phyloP scores from a whole-genome alignment of 1,140 invertebrate genomes.

The Bemisia tabaci region DNA sequence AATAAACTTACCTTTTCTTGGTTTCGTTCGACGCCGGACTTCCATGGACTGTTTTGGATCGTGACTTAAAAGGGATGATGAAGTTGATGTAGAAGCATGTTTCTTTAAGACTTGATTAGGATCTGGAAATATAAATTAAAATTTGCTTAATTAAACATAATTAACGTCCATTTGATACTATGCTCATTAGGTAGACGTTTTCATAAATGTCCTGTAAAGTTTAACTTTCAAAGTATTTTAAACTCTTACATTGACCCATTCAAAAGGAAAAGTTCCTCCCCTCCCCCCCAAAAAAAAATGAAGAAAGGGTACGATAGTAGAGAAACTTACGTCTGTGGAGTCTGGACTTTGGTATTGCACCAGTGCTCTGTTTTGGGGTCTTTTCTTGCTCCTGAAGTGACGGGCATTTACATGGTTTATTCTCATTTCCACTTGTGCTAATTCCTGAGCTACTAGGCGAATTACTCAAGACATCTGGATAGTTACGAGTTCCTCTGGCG shows the following conservation, averaged over 20 bases:
- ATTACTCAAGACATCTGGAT: too few species aligned
- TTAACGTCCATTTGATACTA: too few species aligned
- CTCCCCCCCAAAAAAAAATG: too few species aligned
- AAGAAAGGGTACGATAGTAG: too few species aligned
- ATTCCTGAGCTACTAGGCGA: not conserved
- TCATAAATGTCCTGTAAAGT: too few species aligned
- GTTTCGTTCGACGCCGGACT: not conserved
- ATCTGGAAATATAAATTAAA: not conserved
- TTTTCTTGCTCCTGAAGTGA: conserved; percentile 23
- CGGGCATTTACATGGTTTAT: conserved; percentile 7
- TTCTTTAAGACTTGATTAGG: not conserved
- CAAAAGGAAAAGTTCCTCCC: too few species aligned
- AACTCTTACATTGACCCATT: too few species aligned
- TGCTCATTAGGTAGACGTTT: too few species aligned
- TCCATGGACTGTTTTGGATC: not conserved
- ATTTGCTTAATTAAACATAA: too few species aligned
- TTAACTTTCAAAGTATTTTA: too few species aligned
- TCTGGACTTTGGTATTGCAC: conserved; percentile 55
- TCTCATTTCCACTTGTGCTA: conserved; percentile 7
- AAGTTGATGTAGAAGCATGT: not conserved
- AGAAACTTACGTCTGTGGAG: not conserved
- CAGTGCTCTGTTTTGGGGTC: conserved; percentile 36
- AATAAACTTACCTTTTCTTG: not conserved
- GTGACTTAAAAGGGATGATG: not conserved
- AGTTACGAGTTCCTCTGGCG: too few species aligned